These are phyloP conservation scores for Eubasilissa regina DNA, from an alignment of 1,140 invertebrate genomes.

Conservation along the genomic window DNA sequence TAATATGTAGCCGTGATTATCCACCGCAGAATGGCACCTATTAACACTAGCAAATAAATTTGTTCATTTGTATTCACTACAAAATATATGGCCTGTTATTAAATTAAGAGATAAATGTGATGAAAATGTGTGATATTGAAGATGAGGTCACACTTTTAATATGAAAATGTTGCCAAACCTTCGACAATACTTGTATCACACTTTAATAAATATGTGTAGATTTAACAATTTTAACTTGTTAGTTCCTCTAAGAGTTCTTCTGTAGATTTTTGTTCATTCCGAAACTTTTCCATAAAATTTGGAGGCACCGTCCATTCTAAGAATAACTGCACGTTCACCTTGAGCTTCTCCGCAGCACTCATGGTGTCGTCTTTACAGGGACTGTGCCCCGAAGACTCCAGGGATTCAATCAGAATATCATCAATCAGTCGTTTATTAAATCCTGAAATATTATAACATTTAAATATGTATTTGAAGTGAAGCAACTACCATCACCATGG, in stretches of 20 bases:
- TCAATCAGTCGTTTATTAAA: conserved; percentile 86
- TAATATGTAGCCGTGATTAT: background rate
- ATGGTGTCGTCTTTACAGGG: conserved; percentile 74
- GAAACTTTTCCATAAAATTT: conserved; percentile 83
- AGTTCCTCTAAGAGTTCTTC: conserved; percentile 86
- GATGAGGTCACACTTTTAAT: conserved; percentile 13
- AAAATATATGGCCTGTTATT: conserved; percentile 24
- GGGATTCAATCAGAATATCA: conserved; percentile 84
- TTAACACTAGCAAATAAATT: conserved; percentile 14
- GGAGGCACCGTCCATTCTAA: conserved; percentile 87
- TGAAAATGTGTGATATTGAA: background rate
- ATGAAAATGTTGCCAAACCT: conserved; percentile 21
- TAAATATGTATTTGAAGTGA: conserved; percentile 4
- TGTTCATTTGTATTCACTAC: conserved; percentile 29
- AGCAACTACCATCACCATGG: conserved; percentile 15
- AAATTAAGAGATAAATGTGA: background rate
- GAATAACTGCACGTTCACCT: conserved; percentile 82
- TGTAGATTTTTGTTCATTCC: conserved; percentile 79
- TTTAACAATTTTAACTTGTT: conserved; percentile 65
- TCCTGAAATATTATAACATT: conserved; percentile 62
- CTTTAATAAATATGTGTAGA: background rate
- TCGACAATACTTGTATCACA: background rate
- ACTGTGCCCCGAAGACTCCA: conserved; percentile 80
- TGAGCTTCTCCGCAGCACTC: conserved; percentile 76
- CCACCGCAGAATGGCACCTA: conserved; percentile 32